A percentile compares a stretch with the other conserved stretches of the same genome.
phyloP scores from a whole-genome alignment of 2,888 invertebrate genomes.

The Nomada hirtipes region DNA sequence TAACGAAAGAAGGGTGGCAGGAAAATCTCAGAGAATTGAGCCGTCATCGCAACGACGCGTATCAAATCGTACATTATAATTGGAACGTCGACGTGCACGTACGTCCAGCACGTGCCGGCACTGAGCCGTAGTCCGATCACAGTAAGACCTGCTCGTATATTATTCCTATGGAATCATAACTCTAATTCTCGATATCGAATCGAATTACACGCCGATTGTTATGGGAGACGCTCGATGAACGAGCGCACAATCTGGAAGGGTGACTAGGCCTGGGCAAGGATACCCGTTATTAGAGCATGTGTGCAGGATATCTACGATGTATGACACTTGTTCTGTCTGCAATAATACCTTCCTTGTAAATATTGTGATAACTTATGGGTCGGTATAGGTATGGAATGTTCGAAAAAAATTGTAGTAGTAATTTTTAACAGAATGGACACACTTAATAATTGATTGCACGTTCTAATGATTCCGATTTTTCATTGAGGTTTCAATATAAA shows the following conservation, averaged over 20 bases:
- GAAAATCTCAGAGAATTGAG: conserved; percentile 73
- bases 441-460: too few species aligned
- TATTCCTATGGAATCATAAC: conserved; percentile 83
- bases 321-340: conserved; percentile 23
- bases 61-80: conserved; percentile 82
- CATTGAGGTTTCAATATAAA: too few species aligned
- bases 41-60: conserved; percentile 72
- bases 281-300: conserved; percentile 30
- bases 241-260: conserved; percentile 50
- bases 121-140: conserved; percentile 65
- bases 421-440: too few species aligned
- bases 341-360: neutral
- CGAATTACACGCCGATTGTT: conserved; percentile 81
- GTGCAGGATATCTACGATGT: conserved; percentile 9
- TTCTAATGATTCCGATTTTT: too few species aligned
- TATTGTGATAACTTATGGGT: neutral
- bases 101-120: conserved; percentile 73
- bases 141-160: conserved; percentile 84
- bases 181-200: conserved; percentile 82
- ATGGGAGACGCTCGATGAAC: conserved; percentile 63
- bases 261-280: conserved; percentile 38
- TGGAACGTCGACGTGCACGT: conserved; percentile 72
- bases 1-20: conserved; percentile 10
- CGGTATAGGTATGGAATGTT: too few species aligned
- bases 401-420: too few species aligned